Percentiles rank a stretch among this genome's conserved stretches.
These are phyloP conservation scores for Zapornia atra DNA, from an alignment of 2,113 vertebrate genomes.

Conservation along the genomic window DNA sequence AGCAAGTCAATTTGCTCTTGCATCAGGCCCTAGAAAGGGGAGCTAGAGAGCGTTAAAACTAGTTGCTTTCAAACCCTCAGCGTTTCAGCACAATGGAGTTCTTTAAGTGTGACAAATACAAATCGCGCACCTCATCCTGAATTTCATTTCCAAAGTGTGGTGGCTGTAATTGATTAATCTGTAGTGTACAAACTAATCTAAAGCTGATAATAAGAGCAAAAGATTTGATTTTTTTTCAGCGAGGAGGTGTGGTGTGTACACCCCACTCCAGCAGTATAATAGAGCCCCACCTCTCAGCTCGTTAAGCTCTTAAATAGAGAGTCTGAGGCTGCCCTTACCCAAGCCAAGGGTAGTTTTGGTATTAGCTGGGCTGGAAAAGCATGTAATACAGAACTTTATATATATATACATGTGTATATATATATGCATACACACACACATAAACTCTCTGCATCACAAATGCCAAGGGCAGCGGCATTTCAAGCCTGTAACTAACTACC, in stretches of 20 bases:
- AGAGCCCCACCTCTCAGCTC: background rate
- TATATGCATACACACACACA: too few species aligned
- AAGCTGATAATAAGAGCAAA: background rate
- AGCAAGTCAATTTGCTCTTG: background rate
- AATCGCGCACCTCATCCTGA: conserved; percentile 3
- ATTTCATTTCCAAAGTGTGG: background rate
- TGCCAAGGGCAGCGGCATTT: background rate
- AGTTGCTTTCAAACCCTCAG: conserved; percentile 17
- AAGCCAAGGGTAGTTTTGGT: background rate
- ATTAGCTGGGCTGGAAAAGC: background rate
- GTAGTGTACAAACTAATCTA: conserved; percentile 23
- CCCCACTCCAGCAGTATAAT: background rate
- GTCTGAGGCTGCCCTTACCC: background rate
- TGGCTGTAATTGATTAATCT: conserved; percentile 34
- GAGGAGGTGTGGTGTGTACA: background rate
- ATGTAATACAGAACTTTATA: background rate
- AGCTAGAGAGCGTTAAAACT: conserved; percentile 4
- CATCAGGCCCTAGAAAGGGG: background rate
- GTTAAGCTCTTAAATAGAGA: background rate
- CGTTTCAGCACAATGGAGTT: background rate
- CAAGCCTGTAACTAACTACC: background rate
- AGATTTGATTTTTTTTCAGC: background rate
- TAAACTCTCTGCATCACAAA: background rate
- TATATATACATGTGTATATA: too few species aligned
- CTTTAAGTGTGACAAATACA: conserved; percentile 50